phyloP scores from a whole-genome alignment of 30 jellyfish, hydroid and myxozoan species.

The Rhopilema esculentum region DNA sequence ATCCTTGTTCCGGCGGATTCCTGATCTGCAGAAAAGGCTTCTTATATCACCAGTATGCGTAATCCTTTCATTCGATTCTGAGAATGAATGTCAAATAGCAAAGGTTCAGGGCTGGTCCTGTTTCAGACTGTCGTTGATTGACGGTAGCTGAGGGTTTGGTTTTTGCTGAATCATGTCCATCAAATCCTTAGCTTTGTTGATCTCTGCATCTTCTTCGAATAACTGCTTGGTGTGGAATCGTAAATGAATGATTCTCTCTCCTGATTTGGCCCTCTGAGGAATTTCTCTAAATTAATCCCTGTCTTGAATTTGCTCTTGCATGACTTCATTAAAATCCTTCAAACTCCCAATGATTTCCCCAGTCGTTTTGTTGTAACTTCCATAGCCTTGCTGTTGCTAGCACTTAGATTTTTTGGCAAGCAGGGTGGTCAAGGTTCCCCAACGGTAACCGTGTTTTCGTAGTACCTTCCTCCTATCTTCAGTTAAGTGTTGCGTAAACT shows the following conservation, averaged over 20 bases:
- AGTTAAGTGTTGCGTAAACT: not conserved
- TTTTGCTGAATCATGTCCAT: constrained; percentile 65
- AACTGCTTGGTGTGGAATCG: constrained; percentile 75
- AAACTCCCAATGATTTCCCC: constrained; percentile 12
- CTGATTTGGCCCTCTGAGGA: constrained; percentile 39
- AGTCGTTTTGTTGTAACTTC: not conserved
- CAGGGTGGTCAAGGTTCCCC: constrained; percentile 23
- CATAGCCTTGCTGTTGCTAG: constrained; percentile 20
- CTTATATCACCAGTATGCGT: too few relatives aligned
- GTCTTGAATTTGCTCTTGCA: constrained; percentile 47
- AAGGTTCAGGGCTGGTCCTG: too few relatives aligned
- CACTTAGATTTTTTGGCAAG: constrained; percentile 3
- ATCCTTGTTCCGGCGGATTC: constrained; percentile 39
- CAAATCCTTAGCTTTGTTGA: constrained; percentile 62
- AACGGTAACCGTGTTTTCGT: constrained; percentile 32
- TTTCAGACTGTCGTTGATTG: constrained; percentile 75
- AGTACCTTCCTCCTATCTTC: constrained; percentile 3
- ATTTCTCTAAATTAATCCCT: constrained; percentile 42
- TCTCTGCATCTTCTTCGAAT: constrained; percentile 65
- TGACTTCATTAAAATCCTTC: constrained; percentile 38
- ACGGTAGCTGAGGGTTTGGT: constrained; percentile 40
- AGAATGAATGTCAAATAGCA: too few relatives aligned
- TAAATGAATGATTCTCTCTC: constrained; percentile 28
- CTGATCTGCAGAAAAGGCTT: too few relatives aligned
- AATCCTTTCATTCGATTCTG: too few relatives aligned